Evolutionary conservation across 1,140 invertebrate species (phyloP), one percentile per base, ranked within the genome.

Genomic region (Bombus pascuorum): DNA sequence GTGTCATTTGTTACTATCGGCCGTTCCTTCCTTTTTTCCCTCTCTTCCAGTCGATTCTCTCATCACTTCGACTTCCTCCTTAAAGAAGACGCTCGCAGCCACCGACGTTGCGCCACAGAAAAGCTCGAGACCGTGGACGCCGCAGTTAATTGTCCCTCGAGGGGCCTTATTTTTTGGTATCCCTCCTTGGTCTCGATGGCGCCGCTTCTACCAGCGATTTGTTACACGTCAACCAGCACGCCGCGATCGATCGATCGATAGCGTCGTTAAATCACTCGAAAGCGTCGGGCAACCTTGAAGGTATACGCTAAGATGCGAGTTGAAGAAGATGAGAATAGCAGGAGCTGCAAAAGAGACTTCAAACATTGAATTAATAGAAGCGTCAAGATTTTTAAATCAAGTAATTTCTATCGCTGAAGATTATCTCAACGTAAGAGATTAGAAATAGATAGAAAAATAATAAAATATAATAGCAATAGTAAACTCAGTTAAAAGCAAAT

Each of bases 1-100:
- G 85, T 88, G 89, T 91, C 92, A 93, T 93, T 93, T 91, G 87
- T 93, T 89, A 93, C 86, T 87, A 92, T 91, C 91, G 91, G 47
- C 76, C 81, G 81, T 76, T 83, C 81, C 66, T 74, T 71, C 62
- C n/a, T 66, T 68, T 72, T 73, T 47, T 62, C 42, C 47, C 37
- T 3, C 34, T 65, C 83, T 57, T 75, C 37, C 53, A 18, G 18
- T 42, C 81, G 39, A 44, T 72, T 73, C 66, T 81, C 81, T 87
- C 85, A 89, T 89, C 87, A 81, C 85, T 84, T 89, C 39, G 22
- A 37, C 71, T 85, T 66, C 81, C 44, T 83, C 34, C 66, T 89
- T n/a, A 47, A 59, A 72, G 87, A 83, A 81, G 85, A 83, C 75
- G 65, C 81, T 81, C 59, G n/a, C 62, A 89, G 89, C 86, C 88